Base-by-base conservation (phyloP, 2,113 vertebrate species). In the Variabilichromis moorii region DNA sequence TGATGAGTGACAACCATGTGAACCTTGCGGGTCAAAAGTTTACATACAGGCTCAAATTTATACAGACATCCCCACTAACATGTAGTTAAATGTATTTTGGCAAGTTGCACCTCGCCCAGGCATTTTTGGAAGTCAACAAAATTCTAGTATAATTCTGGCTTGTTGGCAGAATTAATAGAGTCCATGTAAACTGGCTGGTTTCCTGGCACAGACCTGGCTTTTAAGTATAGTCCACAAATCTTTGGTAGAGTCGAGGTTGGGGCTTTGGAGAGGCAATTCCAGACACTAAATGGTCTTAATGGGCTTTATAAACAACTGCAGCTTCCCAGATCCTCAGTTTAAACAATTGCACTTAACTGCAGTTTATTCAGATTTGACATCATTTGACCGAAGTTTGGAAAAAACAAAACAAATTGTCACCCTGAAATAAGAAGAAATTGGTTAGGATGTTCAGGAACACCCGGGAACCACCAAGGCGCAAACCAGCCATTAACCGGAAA, bases 401-500 rank as follows among this genome's bases (percentile, higher is more conserved):
- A 37, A 68, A 40, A 33, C 57, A 14, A 14, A 8, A 21, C 33
- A 68, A 40, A 68, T 21, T 21, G 35, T 40, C 63, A 68, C 63
- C 35, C 11, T 68, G 11, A 40, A 40, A 68, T 68, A 0, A 40
- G 35, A 68, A 68, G 63, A 68, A 68, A 40, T 68, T 68, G 63
- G n/a, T 68, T 68, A 40, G 63, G 63, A 40, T 40, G 63, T 68
- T 68, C 35, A 68, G 7, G 11, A 68, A 68, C 63, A 68, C n/a
- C 63, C 11, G 2, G 35, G 35, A 68, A 40, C 35, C 63, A 40
- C 11, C 3, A 68, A 40, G 63, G 33, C 11, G 0, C 63, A 40
- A 40, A 0, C 4, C 19, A 21, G 35, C 35, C 35, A 68, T 0
- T 37, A 68, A 68, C 4, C 0, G 2, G 63, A 40, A 68, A 68